Evolutionary conservation across 2,113 vertebrate genomes (phyloP).

Genomic region (Lagopus muta): DNA sequence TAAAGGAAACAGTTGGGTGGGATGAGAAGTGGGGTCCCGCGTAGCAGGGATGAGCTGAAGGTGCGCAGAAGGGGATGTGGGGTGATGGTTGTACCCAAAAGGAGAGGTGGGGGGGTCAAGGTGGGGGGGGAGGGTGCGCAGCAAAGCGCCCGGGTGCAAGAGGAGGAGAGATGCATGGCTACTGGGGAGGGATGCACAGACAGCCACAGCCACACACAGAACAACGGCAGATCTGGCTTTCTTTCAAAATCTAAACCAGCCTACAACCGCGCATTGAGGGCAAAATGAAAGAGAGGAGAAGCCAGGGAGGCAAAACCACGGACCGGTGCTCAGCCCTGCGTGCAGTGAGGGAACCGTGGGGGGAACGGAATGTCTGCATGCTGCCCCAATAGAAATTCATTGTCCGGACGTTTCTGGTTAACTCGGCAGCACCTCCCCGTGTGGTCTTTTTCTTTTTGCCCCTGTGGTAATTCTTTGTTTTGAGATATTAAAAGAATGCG

Average conservation of each 20-base stretch:
- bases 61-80: accelerated
- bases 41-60: accelerated
- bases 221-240: accelerated
- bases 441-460: slow-evolving; percentile 14
- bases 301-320: neutral
- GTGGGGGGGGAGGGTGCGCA: neutral
- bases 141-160: accelerated
- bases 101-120: accelerated
- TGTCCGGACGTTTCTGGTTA: neutral
- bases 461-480: neutral
- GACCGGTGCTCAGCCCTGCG: accelerated
- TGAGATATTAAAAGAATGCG: slow-evolving; percentile 62
- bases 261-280: neutral
- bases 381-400: neutral
- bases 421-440: neutral
- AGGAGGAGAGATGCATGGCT: neutral
- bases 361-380: accelerated
- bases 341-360: neutral
- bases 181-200: accelerated
- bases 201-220: neutral
- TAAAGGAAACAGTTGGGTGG: neutral
- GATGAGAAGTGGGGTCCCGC: neutral
- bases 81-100: neutral
- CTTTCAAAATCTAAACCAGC: neutral
- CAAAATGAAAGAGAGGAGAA: neutral